phyloP scores from a whole-genome alignment of 2,113 vertebrate genomes.

The Gambusia affinis region DNA sequence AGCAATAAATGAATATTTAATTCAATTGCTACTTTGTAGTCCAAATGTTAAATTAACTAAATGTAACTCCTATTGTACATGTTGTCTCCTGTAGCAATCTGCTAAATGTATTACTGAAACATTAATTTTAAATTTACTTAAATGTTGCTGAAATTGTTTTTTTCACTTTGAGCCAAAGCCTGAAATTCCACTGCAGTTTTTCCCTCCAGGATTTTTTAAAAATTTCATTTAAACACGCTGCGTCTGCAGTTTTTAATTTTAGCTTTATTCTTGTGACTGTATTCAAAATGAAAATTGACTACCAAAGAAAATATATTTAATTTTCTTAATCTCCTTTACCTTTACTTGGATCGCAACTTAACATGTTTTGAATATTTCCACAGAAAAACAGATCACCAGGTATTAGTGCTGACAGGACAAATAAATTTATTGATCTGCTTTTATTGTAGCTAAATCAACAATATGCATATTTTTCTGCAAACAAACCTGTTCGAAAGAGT shows the following conservation, averaged over 20 bases:
- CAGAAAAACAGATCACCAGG: not conserved
- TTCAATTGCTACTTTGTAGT: no score
- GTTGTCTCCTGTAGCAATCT: no score
- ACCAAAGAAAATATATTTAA: no score
- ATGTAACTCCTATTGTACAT: no score
- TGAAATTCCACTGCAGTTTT: no score
- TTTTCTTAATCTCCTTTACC: no score
- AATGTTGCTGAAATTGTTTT: not conserved
- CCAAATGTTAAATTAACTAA: no score
- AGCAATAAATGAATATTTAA: no score
- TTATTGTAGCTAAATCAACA: not conserved
- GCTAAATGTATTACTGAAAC: not conserved
- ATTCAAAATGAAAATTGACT: not conserved
- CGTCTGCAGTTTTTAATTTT: not conserved
- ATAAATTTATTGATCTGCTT: not conserved
- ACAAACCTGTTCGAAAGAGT: constrained; percentile 18
- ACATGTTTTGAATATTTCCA: not conserved
- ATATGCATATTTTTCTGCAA: constrained; percentile 11
- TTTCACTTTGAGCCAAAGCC: no score
- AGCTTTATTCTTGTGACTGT: no score
- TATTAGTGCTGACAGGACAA: not conserved
- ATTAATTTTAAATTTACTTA: not conserved
- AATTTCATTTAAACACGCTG: not conserved
- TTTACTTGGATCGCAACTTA: no score
- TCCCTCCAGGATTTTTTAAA: no score